Percentiles rank a stretch among this genome's conserved stretches.
These are phyloP conservation scores for Hesperia comma DNA, from an alignment of 2,888 invertebrate species.

Conservation along the genomic window DNA sequence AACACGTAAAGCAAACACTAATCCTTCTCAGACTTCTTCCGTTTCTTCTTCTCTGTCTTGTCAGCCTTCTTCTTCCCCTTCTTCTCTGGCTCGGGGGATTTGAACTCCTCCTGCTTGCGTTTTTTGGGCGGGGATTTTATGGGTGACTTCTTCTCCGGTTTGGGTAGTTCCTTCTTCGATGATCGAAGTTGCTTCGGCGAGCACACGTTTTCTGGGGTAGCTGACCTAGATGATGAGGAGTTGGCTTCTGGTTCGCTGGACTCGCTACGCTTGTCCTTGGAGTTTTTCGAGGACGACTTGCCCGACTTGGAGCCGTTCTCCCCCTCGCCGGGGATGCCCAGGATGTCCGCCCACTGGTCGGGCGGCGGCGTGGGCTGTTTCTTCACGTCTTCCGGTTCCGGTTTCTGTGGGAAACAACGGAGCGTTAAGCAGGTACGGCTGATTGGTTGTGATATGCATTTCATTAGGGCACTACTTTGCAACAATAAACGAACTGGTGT, in stretches of 20 bases:
- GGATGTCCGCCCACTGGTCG: constrained; percentile 78
- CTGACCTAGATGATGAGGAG: constrained; percentile 41
- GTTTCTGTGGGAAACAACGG: constrained; percentile 52
- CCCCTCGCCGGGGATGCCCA: constrained; percentile 73
- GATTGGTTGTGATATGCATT: not conserved
- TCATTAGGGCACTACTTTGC: not conserved
- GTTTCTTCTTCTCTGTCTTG: constrained; percentile 56
- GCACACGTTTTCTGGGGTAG: constrained; percentile 55
- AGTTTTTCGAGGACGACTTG: constrained; percentile 41
- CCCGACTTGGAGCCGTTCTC: constrained; percentile 42
- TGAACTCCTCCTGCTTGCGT: constrained; percentile 59
- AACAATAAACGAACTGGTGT: not conserved
- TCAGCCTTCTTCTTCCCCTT: constrained; percentile 53
- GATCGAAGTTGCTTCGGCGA: constrained; percentile 71
- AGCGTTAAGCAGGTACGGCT: constrained; percentile 16
- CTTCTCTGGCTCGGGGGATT: constrained; percentile 57
- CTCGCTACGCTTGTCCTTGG: constrained; percentile 46
- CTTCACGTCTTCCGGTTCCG: constrained; percentile 61
- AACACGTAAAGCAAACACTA: constrained; percentile 77
- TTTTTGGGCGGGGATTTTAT: constrained; percentile 70
- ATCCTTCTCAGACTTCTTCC: constrained; percentile 75
- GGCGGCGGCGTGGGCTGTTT: constrained; percentile 77
- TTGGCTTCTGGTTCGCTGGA: constrained; percentile 42
- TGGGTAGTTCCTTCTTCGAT: constrained; percentile 62
- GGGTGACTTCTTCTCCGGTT: constrained; percentile 57